Conservation (phyloP, 2,113 vertebrate genomes). For the Phyllostomus hastatus region DNA sequence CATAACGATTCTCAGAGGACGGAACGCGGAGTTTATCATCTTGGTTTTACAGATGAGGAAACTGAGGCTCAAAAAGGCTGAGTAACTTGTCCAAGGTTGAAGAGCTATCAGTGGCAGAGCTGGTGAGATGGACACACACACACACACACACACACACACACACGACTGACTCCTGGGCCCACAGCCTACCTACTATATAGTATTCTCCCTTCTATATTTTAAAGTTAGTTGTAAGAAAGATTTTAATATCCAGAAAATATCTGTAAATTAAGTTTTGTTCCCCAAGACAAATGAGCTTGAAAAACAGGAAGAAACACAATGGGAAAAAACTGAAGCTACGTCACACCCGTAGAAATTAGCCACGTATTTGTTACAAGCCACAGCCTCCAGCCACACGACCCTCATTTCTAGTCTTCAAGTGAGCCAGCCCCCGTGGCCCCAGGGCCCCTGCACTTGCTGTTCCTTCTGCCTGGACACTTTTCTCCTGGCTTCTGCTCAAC, state of each 20-base stretch:
- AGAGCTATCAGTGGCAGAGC: not conserved
- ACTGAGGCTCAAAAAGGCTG: not conserved
- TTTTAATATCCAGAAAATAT: not conserved
- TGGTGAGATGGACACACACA: not conserved
- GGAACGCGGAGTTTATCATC: not conserved
- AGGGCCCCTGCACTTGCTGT: too few species aligned
- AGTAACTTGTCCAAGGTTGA: not conserved
- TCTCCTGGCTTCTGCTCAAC: not conserved
- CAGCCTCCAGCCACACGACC: not conserved
- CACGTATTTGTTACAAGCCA: too few species aligned
- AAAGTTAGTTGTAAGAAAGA: not conserved
- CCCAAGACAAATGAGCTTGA: not conserved
- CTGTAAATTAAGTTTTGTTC: not conserved
- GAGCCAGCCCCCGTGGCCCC: not conserved
- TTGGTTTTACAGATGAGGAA: not conserved
- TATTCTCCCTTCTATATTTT: not conserved
- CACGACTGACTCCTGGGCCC: not conserved
- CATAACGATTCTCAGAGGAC: not conserved
- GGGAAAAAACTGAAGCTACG: not conserved
- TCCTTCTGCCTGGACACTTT: not conserved
- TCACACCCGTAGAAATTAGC: not conserved
- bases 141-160: not conserved
- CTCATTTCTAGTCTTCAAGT: not conserved
- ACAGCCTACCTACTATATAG: not conserved
- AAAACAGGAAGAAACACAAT: not conserved